phyloP scores from a whole-genome alignment of 2,113 vertebrate species.

The Odocoileus virginianus region DNA sequence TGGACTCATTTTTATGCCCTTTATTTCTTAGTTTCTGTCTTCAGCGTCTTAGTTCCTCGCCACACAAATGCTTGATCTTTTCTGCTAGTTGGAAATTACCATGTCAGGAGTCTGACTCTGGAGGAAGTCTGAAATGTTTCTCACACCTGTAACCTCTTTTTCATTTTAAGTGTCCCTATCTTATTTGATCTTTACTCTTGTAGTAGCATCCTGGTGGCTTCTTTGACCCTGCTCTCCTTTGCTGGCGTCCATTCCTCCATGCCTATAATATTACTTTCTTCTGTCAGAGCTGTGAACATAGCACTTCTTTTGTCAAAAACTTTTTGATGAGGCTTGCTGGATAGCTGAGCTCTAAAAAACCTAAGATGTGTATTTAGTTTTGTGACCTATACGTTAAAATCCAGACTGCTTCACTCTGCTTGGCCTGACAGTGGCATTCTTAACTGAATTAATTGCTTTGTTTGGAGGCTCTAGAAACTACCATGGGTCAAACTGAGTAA shows the following conservation, averaged over 20 bases:
- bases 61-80: not conserved
- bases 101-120: not conserved
- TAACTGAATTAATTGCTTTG: not conserved
- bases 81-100: not conserved
- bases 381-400: slow-evolving; percentile 18
- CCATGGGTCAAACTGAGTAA: not conserved
- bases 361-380: not conserved
- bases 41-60: not conserved
- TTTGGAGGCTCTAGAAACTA: not conserved
- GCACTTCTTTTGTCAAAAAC: not conserved
- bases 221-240: not conserved
- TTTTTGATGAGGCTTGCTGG: not conserved
- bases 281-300: not conserved
- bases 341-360: not conserved
- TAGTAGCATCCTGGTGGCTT: not conserved
- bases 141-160: not conserved
- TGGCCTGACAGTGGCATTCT: not conserved
- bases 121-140: not conserved
- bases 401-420: not conserved
- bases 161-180: not conserved
- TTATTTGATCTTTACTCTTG: not conserved
- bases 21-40: not conserved
- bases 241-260: rapidly evolving
- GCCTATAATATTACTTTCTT: not conserved
- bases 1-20: not conserved